Evolutionary conservation across 2,113 vertebrate genomes (phyloP).

Genomic region (Meles meles): DNA sequence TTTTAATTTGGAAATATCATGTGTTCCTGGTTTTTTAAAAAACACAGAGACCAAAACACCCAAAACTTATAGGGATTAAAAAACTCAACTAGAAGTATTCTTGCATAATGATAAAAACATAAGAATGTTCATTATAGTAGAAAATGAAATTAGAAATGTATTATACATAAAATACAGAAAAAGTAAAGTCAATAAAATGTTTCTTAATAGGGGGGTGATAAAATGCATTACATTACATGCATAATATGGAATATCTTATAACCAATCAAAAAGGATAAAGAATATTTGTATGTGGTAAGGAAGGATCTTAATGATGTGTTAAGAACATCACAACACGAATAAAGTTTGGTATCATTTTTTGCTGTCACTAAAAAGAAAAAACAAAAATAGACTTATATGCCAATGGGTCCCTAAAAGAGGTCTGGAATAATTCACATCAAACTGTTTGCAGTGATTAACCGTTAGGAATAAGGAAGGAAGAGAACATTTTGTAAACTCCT

Average conservation of each 20-base stretch:
- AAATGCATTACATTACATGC: neutral
- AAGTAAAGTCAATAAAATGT: neutral
- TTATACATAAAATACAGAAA: neutral
- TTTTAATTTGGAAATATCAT: constrained; percentile 66
- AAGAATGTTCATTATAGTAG: neutral
- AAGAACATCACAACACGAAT: neutral
- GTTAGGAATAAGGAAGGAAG: neutral
- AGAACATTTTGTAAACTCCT: neutral
- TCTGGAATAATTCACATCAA: neutral
- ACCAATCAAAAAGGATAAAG: neutral
- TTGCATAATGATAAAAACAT: neutral
- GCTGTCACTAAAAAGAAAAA: neutral
- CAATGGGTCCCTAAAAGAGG: neutral
- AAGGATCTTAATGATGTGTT: neutral
- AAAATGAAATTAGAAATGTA: constrained; percentile 20
- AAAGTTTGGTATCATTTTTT: neutral
- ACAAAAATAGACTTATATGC: neutral
- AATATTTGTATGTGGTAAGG: neutral
- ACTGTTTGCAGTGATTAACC: neutral
- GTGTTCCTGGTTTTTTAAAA: constrained; percentile 52
- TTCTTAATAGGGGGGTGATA: neutral
- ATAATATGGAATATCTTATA: neutral
- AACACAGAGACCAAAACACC: neutral
- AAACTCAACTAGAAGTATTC: neutral
- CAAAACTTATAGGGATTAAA: constrained; percentile 51